These are phyloP conservation scores for Nasonia longicornis DNA, from an alignment of 1,140 invertebrate genomes.

Conservation along the genomic window DNA sequence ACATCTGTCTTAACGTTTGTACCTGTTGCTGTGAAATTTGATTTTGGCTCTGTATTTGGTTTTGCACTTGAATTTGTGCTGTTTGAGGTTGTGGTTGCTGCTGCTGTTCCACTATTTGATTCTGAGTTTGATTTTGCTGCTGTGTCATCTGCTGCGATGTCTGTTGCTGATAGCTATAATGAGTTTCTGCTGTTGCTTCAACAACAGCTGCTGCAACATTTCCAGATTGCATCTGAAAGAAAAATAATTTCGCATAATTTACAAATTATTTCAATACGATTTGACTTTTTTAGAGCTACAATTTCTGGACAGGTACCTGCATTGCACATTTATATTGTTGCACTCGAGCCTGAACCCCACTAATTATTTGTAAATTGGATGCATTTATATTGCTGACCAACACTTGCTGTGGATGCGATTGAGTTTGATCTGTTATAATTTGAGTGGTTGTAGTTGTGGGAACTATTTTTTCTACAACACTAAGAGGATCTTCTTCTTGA, in stretches of 20 bases:
- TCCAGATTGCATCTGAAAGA: constrained; percentile 65
- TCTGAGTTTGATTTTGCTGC: constrained; percentile 61
- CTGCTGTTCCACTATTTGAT: constrained; percentile 62
- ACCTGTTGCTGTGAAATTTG: constrained; percentile 68
- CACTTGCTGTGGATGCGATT: constrained; percentile 63
- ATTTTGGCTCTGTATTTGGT: constrained; percentile 65
- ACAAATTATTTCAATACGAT: neutral
- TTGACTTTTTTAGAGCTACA: neutral
- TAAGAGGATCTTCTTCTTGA: constrained; percentile 68
- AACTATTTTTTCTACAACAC: constrained; percentile 58
- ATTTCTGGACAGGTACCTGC: constrained; percentile 55
- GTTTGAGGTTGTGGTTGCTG: constrained; percentile 64
- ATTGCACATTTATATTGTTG: constrained; percentile 71
- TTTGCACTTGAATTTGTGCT: constrained; percentile 65
- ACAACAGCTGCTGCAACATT: constrained; percentile 64
- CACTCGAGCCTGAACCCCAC: constrained; percentile 66
- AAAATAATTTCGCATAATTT: neutral
- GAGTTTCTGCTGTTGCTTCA: constrained; percentile 63
- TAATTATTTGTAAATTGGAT: constrained; percentile 70
- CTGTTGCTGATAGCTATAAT: constrained; percentile 66
- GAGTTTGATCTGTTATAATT: constrained; percentile 52
- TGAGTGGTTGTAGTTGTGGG: constrained; percentile 45
- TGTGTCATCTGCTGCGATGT: constrained; percentile 62
- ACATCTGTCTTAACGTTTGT: constrained; percentile 68
- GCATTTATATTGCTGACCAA: constrained; percentile 70